Conservation (phyloP, 2,888 invertebrate species). For the Uropetala carovei region DNA sequence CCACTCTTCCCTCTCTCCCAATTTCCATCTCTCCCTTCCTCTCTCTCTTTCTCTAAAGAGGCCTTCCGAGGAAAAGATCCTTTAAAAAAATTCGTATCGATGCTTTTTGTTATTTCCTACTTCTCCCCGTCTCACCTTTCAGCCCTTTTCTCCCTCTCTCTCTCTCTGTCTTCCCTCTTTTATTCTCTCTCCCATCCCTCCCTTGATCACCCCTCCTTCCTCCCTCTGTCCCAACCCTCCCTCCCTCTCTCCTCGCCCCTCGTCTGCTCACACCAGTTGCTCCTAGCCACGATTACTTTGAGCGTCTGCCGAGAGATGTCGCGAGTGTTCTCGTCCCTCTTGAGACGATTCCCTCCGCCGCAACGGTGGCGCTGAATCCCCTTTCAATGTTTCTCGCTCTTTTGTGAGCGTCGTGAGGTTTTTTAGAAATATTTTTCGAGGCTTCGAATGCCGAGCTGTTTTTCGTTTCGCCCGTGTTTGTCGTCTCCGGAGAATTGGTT, state of each 20-base stretch:
- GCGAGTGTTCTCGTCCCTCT: conserved; percentile 59
- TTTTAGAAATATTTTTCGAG: too few relatives aligned
- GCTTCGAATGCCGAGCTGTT: too few relatives aligned
- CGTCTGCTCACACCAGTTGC: conserved; percentile 38
- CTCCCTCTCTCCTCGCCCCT: neutral
- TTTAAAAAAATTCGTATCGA: conserved; percentile 40
- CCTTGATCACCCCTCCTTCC: neutral
- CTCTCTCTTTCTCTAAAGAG: neutral
- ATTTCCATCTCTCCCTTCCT: neutral
- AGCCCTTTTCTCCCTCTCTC: neutral
- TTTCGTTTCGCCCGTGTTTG: too few relatives aligned
- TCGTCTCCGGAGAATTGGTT: too few relatives aligned
- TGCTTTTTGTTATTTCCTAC: conserved; percentile 58
- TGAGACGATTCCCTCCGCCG: conserved; percentile 55
- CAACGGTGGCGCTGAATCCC: conserved; percentile 56
- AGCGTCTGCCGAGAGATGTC: conserved; percentile 63
- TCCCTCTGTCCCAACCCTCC: neutral
- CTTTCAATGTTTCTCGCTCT: too few relatives aligned
- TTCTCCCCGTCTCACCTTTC: conserved; percentile 19
- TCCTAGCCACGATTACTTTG: conserved; percentile 56
- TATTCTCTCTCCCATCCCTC: neutral
- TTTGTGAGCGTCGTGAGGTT: neutral
- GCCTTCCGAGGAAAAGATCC: conserved; percentile 28
- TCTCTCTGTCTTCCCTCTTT: too few relatives aligned
- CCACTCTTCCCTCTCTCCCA: neutral